Conservation (phyloP, 1,140 invertebrate species). For the Drosophila lacertosa region DNA sequence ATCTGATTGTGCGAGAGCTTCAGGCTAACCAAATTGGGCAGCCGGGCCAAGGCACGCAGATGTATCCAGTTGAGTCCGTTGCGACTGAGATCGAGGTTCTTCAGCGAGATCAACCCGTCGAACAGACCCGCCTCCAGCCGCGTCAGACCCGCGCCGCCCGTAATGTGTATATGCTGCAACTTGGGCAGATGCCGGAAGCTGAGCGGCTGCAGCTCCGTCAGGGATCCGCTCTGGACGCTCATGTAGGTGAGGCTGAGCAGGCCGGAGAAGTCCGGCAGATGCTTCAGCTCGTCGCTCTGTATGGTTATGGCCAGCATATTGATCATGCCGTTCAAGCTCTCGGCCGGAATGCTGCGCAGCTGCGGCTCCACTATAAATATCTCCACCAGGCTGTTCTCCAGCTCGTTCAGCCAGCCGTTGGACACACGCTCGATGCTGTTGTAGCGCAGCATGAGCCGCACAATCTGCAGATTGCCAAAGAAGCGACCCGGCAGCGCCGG, state of each 20-base stretch:
- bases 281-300: slow-evolving; percentile 89
- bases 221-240: slow-evolving; percentile 88
- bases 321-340: slow-evolving; percentile 90
- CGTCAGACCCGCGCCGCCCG: slow-evolving; percentile 87
- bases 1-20: slow-evolving; percentile 89
- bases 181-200: slow-evolving; percentile 90
- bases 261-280: slow-evolving; percentile 88
- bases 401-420: slow-evolving; percentile 90
- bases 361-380: slow-evolving; percentile 93
- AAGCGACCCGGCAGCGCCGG: slow-evolving; percentile 91
- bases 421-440: slow-evolving; percentile 93
- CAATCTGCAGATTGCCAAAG: slow-evolving; percentile 89
- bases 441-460: slow-evolving; percentile 92
- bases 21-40: slow-evolving; percentile 90
- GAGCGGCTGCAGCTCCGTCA: slow-evolving; percentile 88
- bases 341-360: slow-evolving; percentile 90
- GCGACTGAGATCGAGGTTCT: slow-evolving; percentile 90
- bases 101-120: slow-evolving; percentile 89
- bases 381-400: slow-evolving; percentile 91
- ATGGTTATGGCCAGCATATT: slow-evolving; percentile 92
- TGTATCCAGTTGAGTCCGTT: slow-evolving; percentile 92
- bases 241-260: slow-evolving; percentile 88
- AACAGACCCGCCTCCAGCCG: slow-evolving; percentile 90
- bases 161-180: slow-evolving; percentile 90
- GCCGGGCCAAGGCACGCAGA: slow-evolving; percentile 88